Evolutionary conservation across 2,888 invertebrate species (phyloP).

Genomic region (Drosophila yooni): DNA sequence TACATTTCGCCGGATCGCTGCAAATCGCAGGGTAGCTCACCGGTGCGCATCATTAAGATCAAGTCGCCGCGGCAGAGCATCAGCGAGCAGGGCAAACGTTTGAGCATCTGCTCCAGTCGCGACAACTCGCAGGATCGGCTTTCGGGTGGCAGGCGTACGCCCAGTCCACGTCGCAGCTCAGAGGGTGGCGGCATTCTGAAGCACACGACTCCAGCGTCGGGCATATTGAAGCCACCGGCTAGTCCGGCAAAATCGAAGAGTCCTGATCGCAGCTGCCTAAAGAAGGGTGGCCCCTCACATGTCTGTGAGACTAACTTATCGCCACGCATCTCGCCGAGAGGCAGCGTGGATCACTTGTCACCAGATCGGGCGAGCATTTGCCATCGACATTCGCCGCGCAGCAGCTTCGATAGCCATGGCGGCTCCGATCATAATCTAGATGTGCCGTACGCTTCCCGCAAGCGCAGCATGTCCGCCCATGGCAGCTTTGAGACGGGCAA

Average conservation of each 20-base stretch:
- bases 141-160: conserved; percentile 81
- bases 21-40: conserved; percentile 84
- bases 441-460: conserved; percentile 73
- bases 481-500: conserved; percentile 83
- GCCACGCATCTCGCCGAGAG: conserved; percentile 83
- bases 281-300: conserved; percentile 83
- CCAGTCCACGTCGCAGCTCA: conserved; percentile 83
- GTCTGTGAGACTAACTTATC: conserved; percentile 80
- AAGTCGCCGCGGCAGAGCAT: conserved; percentile 87
- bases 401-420: conserved; percentile 84
- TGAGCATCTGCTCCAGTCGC: conserved; percentile 82
- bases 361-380: conserved; percentile 83
- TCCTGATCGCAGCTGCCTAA: conserved; percentile 84
- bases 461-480: conserved; percentile 84
- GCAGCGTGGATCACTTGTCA: conserved; percentile 84
- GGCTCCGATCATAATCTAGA: conserved; percentile 83
- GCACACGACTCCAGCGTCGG: conserved; percentile 74
- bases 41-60: conserved; percentile 85
- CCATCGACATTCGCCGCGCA: conserved; percentile 83
- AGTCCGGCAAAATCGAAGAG: conserved; percentile 84
- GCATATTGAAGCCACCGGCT: conserved; percentile 83
- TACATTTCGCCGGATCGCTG: conserved; percentile 86
- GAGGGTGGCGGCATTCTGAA: conserved; percentile 84
- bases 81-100: conserved; percentile 85
- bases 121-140: conserved; percentile 84